Evolutionary conservation across 2,113 vertebrate species (phyloP), one percentile per base, ranked within the genome.

Genomic region (Rynchops niger): DNA sequence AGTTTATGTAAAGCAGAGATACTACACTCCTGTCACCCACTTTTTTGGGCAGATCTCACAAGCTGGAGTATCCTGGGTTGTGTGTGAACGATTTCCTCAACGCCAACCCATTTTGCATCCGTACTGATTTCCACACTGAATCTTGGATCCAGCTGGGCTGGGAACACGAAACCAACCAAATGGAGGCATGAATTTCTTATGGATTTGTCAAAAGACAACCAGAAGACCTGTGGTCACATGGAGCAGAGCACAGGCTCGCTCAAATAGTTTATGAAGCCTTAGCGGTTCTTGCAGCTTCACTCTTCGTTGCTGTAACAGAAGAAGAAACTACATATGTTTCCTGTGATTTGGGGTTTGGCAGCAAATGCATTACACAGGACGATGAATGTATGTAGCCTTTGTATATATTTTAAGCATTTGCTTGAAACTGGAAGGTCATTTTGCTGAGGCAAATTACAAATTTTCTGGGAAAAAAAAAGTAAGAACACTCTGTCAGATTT

Each of bases 261-360:
- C 74, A 25, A 71, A 65, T 47, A 72, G 61, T 88, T 95, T 88
- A 69, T 58, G 50, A 70, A 89, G 25, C 23, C 43, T 69, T 55
- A 70, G 32, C 25, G 18, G 53, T 43, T 91, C 61, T 73, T 12
- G 3, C 65, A 86, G 81, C 47, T 84, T 93, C 38, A 55, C 15
- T 93, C 59, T 52, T 78, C 45, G 2, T 84, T 62, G 32, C 61
- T 86, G 6, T 82, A 88, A 82, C 69, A 89, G 79, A 97, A 86
- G 71, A 71, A 72, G 77, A 93, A 94, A 58, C 65, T 91, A 17
- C 29, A 15, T 71, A 74, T 85, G 29, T 74, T 91, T 40, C 56
- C 81, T 91, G 84, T 76, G 81, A 96, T 94, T 87, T 85, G 56
- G 65, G 58, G 52, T 87, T 96, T 93, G 93, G 84, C 78, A 97